phyloP scores from a whole-genome alignment of 2,888 invertebrate species.

The Ecliptopera silaceata region DNA sequence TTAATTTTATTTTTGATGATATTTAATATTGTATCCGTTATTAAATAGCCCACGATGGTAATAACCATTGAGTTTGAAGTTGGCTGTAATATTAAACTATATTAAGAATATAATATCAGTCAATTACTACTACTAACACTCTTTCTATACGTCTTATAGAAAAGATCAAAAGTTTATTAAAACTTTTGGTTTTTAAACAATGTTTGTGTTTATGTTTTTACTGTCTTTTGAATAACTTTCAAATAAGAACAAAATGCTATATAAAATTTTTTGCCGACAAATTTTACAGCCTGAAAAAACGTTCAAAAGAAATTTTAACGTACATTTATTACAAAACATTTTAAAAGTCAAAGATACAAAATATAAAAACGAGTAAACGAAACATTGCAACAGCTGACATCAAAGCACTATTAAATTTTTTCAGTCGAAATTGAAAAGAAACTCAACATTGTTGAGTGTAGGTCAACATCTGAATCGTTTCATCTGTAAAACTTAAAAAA shows the following conservation, averaged over 20 bases:
- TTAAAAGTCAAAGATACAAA: slow-evolving; percentile 1
- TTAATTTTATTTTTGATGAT: not conserved
- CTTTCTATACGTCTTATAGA: too few relatives aligned
- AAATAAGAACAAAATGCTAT: too few relatives aligned
- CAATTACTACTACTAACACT: too few relatives aligned
- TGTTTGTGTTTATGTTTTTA: too few relatives aligned
- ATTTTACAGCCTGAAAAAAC: not conserved
- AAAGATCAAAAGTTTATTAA: too few relatives aligned
- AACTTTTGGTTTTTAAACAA: too few relatives aligned
- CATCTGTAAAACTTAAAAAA: slow-evolving; percentile 40
- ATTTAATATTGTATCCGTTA: not conserved
- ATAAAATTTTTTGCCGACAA: too few relatives aligned
- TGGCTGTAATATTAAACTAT: too few relatives aligned
- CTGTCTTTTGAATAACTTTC: too few relatives aligned
- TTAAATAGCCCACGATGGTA: not conserved
- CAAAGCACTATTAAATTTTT: slow-evolving; percentile 7
- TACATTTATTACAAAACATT: not conserved
- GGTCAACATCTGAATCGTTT: slow-evolving; percentile 46
- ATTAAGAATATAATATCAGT: too few relatives aligned
- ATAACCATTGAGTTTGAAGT: too few relatives aligned
- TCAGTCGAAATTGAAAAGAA: slow-evolving; percentile 10
- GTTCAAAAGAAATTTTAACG: not conserved
- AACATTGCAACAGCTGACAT: slow-evolving; percentile 1
- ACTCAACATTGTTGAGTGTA: slow-evolving; percentile 38
- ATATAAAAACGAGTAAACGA: slow-evolving; percentile 7